phyloP scores from a whole-genome alignment of 2,797 vertebrate species.

The Serranus cabrilla region DNA sequence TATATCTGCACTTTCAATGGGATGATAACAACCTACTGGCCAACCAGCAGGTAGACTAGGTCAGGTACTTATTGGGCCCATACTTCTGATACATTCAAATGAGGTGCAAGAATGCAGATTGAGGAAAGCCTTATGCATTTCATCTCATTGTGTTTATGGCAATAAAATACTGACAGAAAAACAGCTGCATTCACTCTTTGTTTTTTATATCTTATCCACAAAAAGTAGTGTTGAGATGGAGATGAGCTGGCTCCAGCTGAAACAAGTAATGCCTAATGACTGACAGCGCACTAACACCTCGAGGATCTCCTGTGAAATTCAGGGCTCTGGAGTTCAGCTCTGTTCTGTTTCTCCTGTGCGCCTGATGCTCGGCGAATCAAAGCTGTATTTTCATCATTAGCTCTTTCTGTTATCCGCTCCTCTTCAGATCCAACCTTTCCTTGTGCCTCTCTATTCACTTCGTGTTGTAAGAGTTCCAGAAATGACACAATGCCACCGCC shows the following conservation, averaged over 20 bases:
- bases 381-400: conserved; percentile 2
- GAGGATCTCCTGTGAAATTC: conserved; percentile 23
- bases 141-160: conserved; percentile 8
- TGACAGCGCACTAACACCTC: conserved; percentile 1
- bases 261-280: conserved; percentile 5
- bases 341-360: not conserved
- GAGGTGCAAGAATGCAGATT: not conserved
- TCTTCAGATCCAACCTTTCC: not conserved
- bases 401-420: not conserved
- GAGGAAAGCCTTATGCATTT: not conserved
- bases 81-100: too few relatives aligned
- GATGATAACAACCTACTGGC: too few relatives aligned
- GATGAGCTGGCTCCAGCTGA: conserved; percentile 17
- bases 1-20: too few relatives aligned
- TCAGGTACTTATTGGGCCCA: too few relatives aligned
- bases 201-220: not conserved
- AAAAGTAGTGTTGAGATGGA: conserved; percentile 11
- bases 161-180: not conserved
- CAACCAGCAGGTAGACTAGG: too few relatives aligned
- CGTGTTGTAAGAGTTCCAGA: not conserved
- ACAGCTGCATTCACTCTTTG: not conserved
- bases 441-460: conserved; percentile 9
- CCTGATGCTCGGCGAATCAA: conserved; percentile 13
- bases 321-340: conserved; percentile 6
- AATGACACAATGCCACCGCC: not conserved